Percentiles rank a stretch among this genome's conserved stretches.
Evolutionary conservation across 2,113 vertebrate genomes (phyloP).

Genomic region (Montifringilla adamsi): DNA sequence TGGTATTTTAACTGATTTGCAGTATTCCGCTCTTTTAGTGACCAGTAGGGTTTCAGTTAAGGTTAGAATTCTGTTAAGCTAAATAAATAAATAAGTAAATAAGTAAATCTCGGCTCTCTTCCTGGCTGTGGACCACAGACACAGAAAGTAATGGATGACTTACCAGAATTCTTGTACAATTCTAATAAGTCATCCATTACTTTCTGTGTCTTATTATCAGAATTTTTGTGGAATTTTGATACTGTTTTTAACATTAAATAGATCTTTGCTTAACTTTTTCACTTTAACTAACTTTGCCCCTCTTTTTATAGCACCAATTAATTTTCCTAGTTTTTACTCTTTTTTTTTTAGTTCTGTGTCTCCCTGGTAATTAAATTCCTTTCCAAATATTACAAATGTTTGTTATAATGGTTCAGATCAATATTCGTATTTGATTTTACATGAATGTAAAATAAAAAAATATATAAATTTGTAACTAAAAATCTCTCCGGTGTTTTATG

Average conservation of each 20-base stretch:
- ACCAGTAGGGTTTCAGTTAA: neutral
- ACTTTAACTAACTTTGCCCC: neutral
- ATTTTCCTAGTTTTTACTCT: neutral
- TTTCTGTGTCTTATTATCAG: neutral
- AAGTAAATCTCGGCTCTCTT: neutral
- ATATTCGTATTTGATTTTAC: neutral
- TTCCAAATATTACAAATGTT: neutral
- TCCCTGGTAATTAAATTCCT: neutral
- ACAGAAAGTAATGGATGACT: neutral
- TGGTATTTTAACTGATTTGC: neutral
- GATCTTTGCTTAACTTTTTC: neutral
- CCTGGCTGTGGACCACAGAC: neutral
- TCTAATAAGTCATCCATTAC: neutral
- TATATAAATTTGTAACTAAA: neutral
- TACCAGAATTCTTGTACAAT: neutral
- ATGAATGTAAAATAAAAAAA: neutral
- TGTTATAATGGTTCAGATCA: neutral
- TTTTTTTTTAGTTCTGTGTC: neutral
- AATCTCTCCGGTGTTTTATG: neutral
- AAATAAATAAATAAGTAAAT: neutral
- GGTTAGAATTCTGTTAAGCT: neutral
- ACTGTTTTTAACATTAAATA: neutral
- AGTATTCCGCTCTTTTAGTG: neutral
- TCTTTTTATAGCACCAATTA: neutral
- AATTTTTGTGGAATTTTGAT: neutral